Base-by-base conservation (phyloP, 2,888 invertebrate genomes). In the Machimus rusticus region DNA sequence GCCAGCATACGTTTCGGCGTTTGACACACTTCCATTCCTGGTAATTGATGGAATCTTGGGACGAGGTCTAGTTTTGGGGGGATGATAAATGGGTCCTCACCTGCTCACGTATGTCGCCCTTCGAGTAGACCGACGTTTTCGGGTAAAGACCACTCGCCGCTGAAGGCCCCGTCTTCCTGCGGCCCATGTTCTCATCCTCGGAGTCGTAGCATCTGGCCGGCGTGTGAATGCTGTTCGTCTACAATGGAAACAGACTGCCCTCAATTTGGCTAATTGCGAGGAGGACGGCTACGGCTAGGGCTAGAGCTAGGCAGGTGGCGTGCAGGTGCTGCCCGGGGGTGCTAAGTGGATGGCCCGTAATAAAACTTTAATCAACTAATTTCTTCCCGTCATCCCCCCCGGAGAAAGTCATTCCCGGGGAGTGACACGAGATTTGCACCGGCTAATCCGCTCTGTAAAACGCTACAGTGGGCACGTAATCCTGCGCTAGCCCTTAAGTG, bases 21-120 rank as follows among this genome's bases (percentile, higher is more conserved):
- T 66, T 66, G 66, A 66, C 66, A 66, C 23, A 14, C 23, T 66
- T 66, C 66, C 28, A 66, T 12, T 66, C 3, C 2, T 76, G 16
- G 34, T 76, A 76, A 74, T 39, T 43, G 39, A 74, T 74, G 74
- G 46, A 43, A 19, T 16, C 34, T 2, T 76, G 34, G 76, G n/a
- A 14, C 2, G 37, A 19, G 76, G 14, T 37, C 76, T 3, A 78
- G 39, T 76, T 78, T 34, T 0, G 55, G 37, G 55, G 37, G 57
- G 16, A 86, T 77, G 77, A 77, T 86, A 37, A 86, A 78, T 86
- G 23, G 23, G 0, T n/a, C n/a, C 46, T 89, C 87, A 93, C 92
- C 91, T 98, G 98, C 92, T 98, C 98, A 90, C 97, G 95, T 93
- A 98, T 98, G 93, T 91, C 95, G 92, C 94, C 95, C 91, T 97